A percentile compares a stretch with the other conserved stretches of the same genome.
Evolutionary conservation across 2,113 vertebrate genomes (phyloP).

Genomic region (Mus musculus): DNA sequence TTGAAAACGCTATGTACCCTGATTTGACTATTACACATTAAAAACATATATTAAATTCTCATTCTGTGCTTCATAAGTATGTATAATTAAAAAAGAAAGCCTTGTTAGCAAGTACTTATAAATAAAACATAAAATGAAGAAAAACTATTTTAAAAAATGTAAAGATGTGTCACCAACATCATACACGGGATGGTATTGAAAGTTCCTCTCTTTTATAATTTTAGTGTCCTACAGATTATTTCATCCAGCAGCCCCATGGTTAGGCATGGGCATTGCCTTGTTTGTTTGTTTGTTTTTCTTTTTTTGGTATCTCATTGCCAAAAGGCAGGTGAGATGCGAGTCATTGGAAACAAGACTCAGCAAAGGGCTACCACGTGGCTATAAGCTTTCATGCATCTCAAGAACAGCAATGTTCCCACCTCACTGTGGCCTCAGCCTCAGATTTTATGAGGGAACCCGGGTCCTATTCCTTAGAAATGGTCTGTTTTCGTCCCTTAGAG

Average conservation of each 20-base stretch:
- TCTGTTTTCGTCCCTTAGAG: background rate
- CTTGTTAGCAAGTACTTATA: background rate
- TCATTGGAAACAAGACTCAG: background rate
- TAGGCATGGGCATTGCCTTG: background rate
- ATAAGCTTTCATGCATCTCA: background rate
- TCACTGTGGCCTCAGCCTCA: background rate
- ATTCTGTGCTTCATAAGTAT: background rate
- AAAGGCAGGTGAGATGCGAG: rapidly evolving
- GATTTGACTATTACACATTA: background rate
- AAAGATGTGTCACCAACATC: background rate
- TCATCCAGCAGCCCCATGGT: background rate
- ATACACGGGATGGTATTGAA: background rate
- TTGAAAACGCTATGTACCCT: background rate
- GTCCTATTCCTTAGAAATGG: background rate
- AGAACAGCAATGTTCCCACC: background rate
- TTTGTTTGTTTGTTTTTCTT: background rate
- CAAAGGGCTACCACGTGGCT: background rate
- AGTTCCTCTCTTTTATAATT: background rate
- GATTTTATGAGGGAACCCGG: background rate
- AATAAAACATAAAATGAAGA: background rate
- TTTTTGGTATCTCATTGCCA: background rate
- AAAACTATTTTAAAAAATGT: background rate
- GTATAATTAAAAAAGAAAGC: background rate
- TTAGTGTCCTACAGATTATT: background rate
- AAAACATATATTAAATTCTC: background rate